Conservation (phyloP, 2,888 invertebrate species). For the Pterobdella sp. region DNA sequence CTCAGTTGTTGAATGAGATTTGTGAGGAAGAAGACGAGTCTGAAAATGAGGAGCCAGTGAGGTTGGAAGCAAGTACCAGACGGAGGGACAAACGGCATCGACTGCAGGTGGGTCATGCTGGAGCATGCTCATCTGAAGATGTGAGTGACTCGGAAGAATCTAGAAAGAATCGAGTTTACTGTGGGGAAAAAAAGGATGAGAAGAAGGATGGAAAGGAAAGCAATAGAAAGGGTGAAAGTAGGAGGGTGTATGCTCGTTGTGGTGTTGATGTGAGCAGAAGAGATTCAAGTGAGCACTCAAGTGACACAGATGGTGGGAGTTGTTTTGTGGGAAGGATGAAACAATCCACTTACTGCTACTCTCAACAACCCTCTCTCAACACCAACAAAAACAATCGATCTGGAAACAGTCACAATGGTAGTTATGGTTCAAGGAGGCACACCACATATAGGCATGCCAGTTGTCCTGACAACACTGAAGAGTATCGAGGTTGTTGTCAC, state of each 20-base stretch:
- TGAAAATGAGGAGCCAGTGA: constrained; percentile 45
- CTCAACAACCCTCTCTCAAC: not conserved
- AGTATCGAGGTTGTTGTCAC: not conserved
- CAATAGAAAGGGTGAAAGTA: not conserved
- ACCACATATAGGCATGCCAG: not conserved
- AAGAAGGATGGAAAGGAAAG: not conserved
- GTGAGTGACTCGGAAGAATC: constrained; percentile 68
- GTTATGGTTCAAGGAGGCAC: not conserved
- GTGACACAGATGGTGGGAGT: constrained; percentile 48
- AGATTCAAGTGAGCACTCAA: constrained; percentile 50
- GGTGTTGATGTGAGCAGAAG: constrained; percentile 37
- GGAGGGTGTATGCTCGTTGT: not conserved
- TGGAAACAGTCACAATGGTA: not conserved
- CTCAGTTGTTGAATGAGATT: constrained; percentile 62
- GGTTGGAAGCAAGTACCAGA: not conserved
- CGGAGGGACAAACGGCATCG: constrained; percentile 5
- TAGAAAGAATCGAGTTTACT: constrained; percentile 43
- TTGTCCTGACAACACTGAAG: not conserved
- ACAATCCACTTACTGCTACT: not conserved
- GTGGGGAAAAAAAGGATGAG: constrained; percentile 41
- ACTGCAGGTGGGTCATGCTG: not conserved
- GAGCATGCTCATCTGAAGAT: constrained; percentile 69
- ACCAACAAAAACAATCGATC: not conserved
- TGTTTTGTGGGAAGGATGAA: not conserved
- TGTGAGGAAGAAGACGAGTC: constrained; percentile 63